Percentiles rank a stretch among this genome's conserved stretches.
phyloP scores from a whole-genome alignment of 2,888 invertebrate genomes.

The Orthosia gothica region DNA sequence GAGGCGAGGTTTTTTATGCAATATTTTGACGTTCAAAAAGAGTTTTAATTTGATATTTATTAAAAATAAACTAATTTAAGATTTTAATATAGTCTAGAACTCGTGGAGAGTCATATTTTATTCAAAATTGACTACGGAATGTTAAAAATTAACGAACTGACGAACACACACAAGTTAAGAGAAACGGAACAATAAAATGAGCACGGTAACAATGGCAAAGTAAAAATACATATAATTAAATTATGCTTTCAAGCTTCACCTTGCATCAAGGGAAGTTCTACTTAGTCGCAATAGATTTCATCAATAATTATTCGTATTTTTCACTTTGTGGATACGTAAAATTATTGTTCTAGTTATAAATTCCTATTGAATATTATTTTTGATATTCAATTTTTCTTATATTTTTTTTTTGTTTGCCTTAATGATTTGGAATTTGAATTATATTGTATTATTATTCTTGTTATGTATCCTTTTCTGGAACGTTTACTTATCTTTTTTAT shows the following conservation, averaged over 20 bases:
- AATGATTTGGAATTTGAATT: too few species aligned
- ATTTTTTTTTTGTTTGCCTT: too few species aligned
- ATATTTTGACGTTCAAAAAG: not conserved
- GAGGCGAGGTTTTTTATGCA: not conserved
- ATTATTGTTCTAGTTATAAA: too few species aligned
- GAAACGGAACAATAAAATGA: not conserved
- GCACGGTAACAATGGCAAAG: slow-evolving; percentile 1
- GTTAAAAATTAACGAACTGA: not conserved
- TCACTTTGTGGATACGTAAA: too few species aligned
- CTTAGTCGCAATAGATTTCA: fast-evolving
- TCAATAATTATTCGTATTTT: not conserved
- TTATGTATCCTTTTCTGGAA: too few species aligned
- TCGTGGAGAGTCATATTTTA: not conserved
- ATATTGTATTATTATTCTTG: too few species aligned
- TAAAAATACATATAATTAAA: not conserved
- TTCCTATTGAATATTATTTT: too few species aligned
- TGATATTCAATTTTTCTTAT: too few species aligned
- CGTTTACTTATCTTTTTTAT: too few species aligned
- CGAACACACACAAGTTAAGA: slow-evolving; percentile 15
- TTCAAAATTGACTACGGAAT: not conserved
- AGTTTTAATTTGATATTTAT: not conserved
- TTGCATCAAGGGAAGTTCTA: not conserved
- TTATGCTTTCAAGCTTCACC: not conserved
- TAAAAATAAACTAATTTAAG: not conserved
- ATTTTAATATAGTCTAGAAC: not conserved